Percentiles rank a stretch among this genome's conserved stretches.
These are phyloP conservation scores for Haliaeetus leucogaster DNA, from an alignment of 2,113 vertebrate genomes.

Conservation along the genomic window DNA sequence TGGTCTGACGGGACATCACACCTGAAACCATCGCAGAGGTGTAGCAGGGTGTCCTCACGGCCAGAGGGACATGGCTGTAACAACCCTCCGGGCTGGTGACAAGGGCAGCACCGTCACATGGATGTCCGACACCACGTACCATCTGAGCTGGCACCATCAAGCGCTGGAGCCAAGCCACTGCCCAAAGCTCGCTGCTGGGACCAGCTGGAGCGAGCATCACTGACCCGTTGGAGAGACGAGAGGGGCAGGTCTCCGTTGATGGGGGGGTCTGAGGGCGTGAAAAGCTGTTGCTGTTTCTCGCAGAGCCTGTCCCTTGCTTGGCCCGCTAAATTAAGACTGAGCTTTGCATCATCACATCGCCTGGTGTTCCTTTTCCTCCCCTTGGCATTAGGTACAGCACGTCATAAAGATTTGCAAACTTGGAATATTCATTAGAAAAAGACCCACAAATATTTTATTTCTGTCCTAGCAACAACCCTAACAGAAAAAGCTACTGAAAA, in stretches of 20 bases:
- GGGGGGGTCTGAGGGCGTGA: background rate
- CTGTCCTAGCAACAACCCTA: background rate
- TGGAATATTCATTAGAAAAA: background rate
- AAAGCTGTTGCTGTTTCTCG: background rate
- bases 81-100: background rate
- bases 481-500: background rate
- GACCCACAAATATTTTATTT: background rate
- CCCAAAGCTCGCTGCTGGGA: rapidly evolving
- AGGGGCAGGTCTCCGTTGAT: background rate
- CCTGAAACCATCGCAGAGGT: background rate
- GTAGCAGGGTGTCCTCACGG: background rate
- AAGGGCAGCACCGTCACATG: background rate
- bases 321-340: background rate
- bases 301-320: background rate
- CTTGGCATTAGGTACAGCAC: background rate
- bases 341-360: background rate
- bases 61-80: background rate
- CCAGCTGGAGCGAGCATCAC: background rate
- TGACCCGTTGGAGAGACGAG: background rate
- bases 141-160: background rate
- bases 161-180: background rate
- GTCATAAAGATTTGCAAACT: background rate
- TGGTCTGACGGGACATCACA: rapidly evolving
- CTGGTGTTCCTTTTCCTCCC: background rate
- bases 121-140: rapidly evolving